Evolutionary conservation across 1,140 invertebrate species (phyloP).

Genomic region (Aphelenchoides fujianensis): DNA sequence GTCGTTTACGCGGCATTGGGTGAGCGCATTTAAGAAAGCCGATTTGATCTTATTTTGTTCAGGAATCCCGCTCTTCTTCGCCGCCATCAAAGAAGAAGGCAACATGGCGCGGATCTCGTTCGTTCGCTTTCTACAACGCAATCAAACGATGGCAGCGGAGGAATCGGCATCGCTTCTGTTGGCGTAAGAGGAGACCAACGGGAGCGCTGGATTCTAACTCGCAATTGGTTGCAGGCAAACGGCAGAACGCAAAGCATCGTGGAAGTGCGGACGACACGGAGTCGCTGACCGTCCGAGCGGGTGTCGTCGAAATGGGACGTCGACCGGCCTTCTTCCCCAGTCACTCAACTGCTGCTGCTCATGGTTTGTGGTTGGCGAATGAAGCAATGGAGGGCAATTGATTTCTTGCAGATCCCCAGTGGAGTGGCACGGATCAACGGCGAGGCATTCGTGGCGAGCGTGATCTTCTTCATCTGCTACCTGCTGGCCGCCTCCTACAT

Average conservation of each 20-base stretch:
- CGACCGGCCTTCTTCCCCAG: not conserved
- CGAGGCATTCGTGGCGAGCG: conserved; percentile 53
- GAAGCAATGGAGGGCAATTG: not conserved
- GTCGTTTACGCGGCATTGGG: conserved; percentile 54
- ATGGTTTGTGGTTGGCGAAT: not conserved
- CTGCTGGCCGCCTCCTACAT: conserved; percentile 35
- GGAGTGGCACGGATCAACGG: conserved; percentile 41
- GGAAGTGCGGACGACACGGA: conserved; percentile 4
- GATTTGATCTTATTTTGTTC: not conserved
- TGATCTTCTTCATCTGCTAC: conserved; percentile 54
- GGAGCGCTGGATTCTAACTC: not conserved
- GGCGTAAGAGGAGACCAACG: not conserved
- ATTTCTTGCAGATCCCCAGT: not conserved
- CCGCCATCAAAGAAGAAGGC: conserved; percentile 60
- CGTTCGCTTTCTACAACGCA: conserved; percentile 44
- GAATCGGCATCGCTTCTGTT: conserved; percentile 20
- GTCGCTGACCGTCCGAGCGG: not conserved
- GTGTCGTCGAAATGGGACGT: not conserved
- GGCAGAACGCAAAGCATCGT: not conserved
- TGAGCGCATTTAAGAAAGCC: conserved; percentile 20
- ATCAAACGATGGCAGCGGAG: conserved; percentile 32
- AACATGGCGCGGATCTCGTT: conserved; percentile 51
- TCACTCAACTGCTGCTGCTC: not conserved
- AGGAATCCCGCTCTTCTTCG: conserved; percentile 59
- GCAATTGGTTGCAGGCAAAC: not conserved